phyloP scores from a whole-genome alignment of 2,888 invertebrate genomes.

The Ichneumoninae sp. region DNA sequence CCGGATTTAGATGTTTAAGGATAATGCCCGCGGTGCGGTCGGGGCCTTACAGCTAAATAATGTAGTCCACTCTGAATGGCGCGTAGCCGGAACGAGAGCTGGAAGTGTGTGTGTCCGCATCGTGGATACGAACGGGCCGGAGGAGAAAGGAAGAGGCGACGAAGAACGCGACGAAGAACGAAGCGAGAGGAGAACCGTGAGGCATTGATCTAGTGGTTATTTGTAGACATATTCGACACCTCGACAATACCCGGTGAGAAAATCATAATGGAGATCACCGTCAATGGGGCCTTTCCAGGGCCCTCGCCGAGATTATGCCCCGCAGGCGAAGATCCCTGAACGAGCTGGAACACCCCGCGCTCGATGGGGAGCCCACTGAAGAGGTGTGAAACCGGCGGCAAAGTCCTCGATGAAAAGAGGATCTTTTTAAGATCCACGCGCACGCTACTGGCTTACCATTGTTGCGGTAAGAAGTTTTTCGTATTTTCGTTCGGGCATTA shows the following conservation, averaged over 20 bases:
- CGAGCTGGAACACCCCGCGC: conserved; percentile 47
- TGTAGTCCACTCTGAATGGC: conserved; percentile 83
- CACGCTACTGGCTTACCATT: conserved; percentile 75
- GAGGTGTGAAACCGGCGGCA: conserved; percentile 83
- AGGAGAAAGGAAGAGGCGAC: conserved; percentile 31
- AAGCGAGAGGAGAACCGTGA: conserved; percentile 53
- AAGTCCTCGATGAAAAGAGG: conserved; percentile 74
- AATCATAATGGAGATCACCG: conserved; percentile 81
- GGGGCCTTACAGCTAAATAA: conserved; percentile 83
- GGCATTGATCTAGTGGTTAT: conserved; percentile 83
- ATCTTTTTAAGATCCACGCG: conserved; percentile 80
- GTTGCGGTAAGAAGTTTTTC: conserved; percentile 83
- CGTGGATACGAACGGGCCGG: conserved; percentile 36
- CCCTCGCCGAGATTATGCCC: conserved; percentile 81
- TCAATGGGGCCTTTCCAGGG: conserved; percentile 59
- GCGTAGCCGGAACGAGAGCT: conserved; percentile 75
- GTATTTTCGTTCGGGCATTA: conserved; percentile 67
- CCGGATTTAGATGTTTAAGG: conserved; percentile 84
- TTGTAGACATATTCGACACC: conserved; percentile 84
- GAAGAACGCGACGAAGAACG: conserved; percentile 37
- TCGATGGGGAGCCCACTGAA: conserved; percentile 76
- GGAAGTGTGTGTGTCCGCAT: conserved; percentile 38
- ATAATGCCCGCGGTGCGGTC: conserved; percentile 80
- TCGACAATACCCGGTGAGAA: conserved; percentile 79
- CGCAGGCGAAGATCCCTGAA: conserved; percentile 71